Conservation (phyloP, 2,113 vertebrate genomes). For the Poeciliopsis prolifica region DNA sequence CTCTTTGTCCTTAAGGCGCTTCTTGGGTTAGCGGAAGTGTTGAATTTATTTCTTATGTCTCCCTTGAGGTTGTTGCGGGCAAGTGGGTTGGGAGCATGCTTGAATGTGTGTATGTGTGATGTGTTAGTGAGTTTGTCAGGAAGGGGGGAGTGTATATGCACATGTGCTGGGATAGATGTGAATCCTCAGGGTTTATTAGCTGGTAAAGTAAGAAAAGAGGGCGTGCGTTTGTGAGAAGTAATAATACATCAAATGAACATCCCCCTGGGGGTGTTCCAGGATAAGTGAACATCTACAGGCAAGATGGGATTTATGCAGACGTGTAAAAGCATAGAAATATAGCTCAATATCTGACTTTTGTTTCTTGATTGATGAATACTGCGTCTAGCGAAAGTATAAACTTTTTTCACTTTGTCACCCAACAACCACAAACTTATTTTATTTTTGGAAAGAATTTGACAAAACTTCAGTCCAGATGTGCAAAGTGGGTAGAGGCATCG, state of each 20-base stretch:
- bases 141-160: not conserved
- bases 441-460: not conserved
- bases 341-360: not conserved
- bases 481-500: no score
- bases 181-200: constrained; percentile 59
- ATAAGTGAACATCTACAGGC: constrained; percentile 31
- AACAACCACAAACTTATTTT: not conserved
- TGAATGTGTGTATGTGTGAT: constrained; percentile 12
- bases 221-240: constrained; percentile 51
- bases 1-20: constrained; percentile 77
- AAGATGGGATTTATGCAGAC: constrained; percentile 12
- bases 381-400: not conserved
- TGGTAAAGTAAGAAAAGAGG: constrained; percentile 49
- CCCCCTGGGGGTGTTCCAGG: constrained; percentile 29
- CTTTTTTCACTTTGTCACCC: not conserved
- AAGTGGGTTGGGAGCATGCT: constrained; percentile 38
- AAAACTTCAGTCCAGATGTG: no score
- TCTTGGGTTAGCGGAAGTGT: constrained; percentile 74
- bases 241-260: constrained; percentile 62
- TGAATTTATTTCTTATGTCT: constrained; percentile 72
- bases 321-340: not conserved
- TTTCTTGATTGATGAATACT: not conserved
- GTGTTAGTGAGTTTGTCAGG: constrained; percentile 1
- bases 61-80: constrained; percentile 58
- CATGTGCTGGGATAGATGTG: constrained; percentile 28